Evolutionary conservation across 2,113 vertebrate genomes (phyloP).

Genomic region (Hydrochoerus hydrochaeris): DNA sequence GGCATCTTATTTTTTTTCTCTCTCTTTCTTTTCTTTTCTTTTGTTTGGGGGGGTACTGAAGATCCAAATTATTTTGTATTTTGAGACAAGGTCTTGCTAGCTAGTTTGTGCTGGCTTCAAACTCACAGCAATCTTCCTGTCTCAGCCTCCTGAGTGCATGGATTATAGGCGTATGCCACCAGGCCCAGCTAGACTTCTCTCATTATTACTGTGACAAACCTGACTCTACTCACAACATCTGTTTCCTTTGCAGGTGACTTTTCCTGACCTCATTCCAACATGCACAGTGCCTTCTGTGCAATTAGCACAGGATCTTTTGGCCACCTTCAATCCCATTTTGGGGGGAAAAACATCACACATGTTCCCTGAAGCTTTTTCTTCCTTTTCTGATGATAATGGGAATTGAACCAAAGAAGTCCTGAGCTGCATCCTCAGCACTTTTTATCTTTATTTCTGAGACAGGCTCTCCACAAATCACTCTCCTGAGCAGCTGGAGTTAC

Average conservation of each 20-base stretch:
- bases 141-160: not conserved
- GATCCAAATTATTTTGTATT: not conserved
- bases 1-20: not conserved
- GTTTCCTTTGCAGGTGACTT: not conserved
- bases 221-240: not conserved
- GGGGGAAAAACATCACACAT: not conserved
- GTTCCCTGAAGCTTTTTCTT: not conserved
- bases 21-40: not conserved
- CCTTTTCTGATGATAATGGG: not conserved
- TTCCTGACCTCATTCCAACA: not conserved
- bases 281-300: not conserved
- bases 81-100: not conserved
- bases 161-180: not conserved
- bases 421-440: not conserved
- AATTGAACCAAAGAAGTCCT: not conserved
- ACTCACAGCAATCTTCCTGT: not conserved
- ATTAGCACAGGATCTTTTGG: not conserved
- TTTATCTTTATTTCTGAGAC: not conserved
- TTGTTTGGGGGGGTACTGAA: not conserved
- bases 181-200: constrained; percentile 44
- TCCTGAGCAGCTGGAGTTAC: not conserved
- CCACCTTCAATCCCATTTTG: not conserved
- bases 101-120: not conserved
- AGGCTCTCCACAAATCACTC: not conserved
- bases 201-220: not conserved